These are phyloP conservation scores for Merluccius polli DNA, from an alignment of 2,797 vertebrate genomes.

Conservation along the genomic window DNA sequence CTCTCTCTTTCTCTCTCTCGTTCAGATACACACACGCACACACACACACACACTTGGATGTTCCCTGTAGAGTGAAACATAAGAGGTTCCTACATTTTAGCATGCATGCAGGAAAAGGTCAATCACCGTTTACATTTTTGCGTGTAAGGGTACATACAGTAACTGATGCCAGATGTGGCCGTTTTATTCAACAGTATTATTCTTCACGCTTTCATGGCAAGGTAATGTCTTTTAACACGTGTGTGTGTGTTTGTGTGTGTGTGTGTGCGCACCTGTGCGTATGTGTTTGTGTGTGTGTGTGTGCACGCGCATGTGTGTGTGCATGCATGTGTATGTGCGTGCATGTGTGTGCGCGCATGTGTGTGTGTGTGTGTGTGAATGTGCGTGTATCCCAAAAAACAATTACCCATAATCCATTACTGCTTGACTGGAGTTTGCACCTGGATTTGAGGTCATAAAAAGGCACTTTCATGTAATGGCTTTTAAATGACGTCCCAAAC, in stretches of 20 bases:
- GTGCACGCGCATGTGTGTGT: not conserved
- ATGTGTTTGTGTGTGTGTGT: not conserved
- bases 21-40: constrained; percentile 4
- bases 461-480: not conserved
- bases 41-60: constrained; percentile 11
- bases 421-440: constrained; percentile 24
- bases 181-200: constrained; percentile 41
- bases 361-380: not conserved
- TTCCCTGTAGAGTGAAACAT: not conserved
- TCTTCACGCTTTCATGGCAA: constrained; percentile 35
- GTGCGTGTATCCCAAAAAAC: constrained; percentile 1
- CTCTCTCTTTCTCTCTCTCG: not conserved
- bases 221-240: constrained; percentile 5
- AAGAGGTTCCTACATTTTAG: not conserved
- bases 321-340: not conserved
- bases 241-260: no score
- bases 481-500: not conserved
- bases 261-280: no score
- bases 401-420: constrained; percentile 23
- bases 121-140: not conserved
- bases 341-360: not conserved
- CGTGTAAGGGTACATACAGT: constrained; percentile 32
- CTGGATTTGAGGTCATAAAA: not conserved
- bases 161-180: constrained; percentile 45
- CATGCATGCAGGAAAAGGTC: not conserved